These are phyloP conservation scores for Sebastes vulpes DNA, from an alignment of 2,797 vertebrate genomes.

Conservation along the genomic window DNA sequence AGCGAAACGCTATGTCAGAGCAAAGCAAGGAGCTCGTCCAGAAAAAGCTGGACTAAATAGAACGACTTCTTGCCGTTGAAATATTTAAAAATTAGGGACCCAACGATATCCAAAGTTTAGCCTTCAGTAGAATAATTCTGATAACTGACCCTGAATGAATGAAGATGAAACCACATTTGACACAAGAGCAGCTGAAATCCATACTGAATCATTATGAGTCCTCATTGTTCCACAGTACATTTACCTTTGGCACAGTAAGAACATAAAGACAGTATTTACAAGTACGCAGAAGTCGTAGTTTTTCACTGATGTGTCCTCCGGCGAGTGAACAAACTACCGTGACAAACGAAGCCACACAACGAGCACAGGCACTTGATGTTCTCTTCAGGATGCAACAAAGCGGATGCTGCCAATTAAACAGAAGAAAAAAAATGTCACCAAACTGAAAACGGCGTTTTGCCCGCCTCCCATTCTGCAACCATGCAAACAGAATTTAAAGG, in stretches of 20 bases:
- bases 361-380: slow-evolving; percentile 78
- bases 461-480: slow-evolving; percentile 38
- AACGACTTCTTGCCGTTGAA: neutral
- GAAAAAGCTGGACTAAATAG: neutral
- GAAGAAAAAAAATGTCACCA: slow-evolving; percentile 28
- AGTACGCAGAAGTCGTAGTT: neutral
- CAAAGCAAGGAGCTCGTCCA: neutral
- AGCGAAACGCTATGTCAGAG: neutral
- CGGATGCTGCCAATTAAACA: slow-evolving; percentile 41
- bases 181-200: slow-evolving; percentile 11
- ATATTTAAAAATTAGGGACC: neutral
- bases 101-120: neutral
- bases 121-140: neutral
- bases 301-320: slow-evolving; percentile 5
- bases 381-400: slow-evolving; percentile 63
- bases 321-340: slow-evolving; percentile 4
- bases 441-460: slow-evolving; percentile 1
- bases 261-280: slow-evolving; percentile 34
- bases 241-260: slow-evolving; percentile 41
- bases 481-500: slow-evolving; percentile 50
- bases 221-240: slow-evolving; percentile 12
- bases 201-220: neutral
- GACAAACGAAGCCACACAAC: slow-evolving; percentile 47
- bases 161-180: neutral
- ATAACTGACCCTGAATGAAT: slow-evolving; percentile 1